Evolutionary conservation across 2,113 vertebrate genomes (phyloP).

Genomic region (Epinephelus cyanopodus): DNA sequence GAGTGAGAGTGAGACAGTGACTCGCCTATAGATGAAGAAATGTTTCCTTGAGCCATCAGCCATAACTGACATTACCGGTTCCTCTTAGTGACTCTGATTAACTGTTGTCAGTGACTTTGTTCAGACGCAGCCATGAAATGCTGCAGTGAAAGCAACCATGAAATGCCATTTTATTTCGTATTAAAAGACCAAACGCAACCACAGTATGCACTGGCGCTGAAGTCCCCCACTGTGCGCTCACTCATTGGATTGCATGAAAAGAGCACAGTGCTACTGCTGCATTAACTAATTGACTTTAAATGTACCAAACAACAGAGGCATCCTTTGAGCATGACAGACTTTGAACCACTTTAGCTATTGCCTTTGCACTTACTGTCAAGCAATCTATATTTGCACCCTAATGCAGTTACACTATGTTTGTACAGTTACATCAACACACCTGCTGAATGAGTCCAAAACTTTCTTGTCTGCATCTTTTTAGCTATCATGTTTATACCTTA

Average conservation of each 20-base stretch:
- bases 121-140: slow-evolving; percentile 36
- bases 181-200: slow-evolving; percentile 21
- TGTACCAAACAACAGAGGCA: neutral
- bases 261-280: neutral
- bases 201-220: neutral
- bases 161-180: slow-evolving; percentile 49
- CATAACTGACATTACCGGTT: slow-evolving; percentile 70
- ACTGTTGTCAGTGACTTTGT: slow-evolving; percentile 47
- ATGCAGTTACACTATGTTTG: neutral
- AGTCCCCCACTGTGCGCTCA: neutral
- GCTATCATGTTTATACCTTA: slow-evolving; percentile 30
- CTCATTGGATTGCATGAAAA: slow-evolving; percentile 6
- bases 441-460: slow-evolving; percentile 8
- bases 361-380: neutral
- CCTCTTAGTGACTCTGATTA: slow-evolving; percentile 63
- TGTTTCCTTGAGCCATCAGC: slow-evolving; percentile 64
- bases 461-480: neutral
- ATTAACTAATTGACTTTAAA: slow-evolving; percentile 6
- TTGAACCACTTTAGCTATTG: neutral
- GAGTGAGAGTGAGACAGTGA: slow-evolving; percentile 43
- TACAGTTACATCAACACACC: neutral
- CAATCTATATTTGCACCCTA: neutral
- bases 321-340: neutral
- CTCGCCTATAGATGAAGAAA: slow-evolving; percentile 66
- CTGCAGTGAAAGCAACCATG: slow-evolving; percentile 30